A percentile compares a stretch with the other conserved stretches of the same genome.
Conservation (phyloP, 2,113 vertebrate genomes). For the Sphyrna mokarran region DNA sequence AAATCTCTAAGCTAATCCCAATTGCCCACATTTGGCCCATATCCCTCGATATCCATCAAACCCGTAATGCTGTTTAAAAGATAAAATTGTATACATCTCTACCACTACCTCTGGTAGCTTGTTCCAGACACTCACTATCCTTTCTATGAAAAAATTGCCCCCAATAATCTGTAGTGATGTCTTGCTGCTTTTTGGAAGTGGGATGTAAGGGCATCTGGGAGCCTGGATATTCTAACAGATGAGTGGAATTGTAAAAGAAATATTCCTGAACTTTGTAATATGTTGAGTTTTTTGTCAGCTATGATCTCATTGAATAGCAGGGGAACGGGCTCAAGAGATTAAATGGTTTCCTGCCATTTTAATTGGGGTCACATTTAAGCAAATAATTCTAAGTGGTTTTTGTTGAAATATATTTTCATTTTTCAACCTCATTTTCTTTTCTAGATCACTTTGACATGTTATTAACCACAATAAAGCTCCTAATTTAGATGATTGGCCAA, state of each 20-base stretch:
- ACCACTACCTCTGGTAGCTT: too few species aligned
- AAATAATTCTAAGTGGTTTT: not conserved
- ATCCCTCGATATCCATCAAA: too few species aligned
- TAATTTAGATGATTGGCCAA: not conserved
- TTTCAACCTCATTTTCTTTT: not conserved
- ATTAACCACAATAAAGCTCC: not conserved
- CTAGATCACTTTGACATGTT: not conserved
- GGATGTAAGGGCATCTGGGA: too few species aligned
- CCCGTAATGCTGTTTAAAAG: too few species aligned
- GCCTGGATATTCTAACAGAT: not conserved
- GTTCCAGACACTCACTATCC: too few species aligned
- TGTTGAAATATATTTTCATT: not conserved
- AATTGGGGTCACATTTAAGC: not conserved
- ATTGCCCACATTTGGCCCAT: too few species aligned
- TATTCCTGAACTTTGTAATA: not conserved
- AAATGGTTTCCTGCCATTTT: not conserved
- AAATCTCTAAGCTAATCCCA: too few species aligned
- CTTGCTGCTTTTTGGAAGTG: not conserved
- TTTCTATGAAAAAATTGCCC: too few species aligned
- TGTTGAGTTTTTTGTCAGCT: not conserved
- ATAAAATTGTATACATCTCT: too few species aligned
- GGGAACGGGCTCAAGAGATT: not conserved
- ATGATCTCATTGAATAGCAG: not conserved
- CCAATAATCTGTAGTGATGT: too few species aligned
- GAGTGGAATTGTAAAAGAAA: not conserved